Evolutionary conservation across 2,888 invertebrate genomes (phyloP), one percentile per base, ranked within the genome.

Genomic region (Smittia aterrima): DNA sequence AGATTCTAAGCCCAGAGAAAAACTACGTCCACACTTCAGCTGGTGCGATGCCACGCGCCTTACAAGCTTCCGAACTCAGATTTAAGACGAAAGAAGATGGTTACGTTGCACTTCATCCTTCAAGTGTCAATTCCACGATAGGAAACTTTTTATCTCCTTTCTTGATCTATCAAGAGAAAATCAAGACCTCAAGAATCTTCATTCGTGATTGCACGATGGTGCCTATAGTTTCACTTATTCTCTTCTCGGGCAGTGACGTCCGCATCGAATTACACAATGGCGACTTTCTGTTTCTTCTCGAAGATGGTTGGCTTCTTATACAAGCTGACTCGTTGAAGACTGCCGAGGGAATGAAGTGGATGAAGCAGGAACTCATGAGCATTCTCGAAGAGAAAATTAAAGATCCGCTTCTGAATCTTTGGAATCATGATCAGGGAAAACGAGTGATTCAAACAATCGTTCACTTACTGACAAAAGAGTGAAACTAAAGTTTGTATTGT

Each of bases 351-450:
- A 84, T 93, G 68, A 91, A 93, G 83, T 89, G 90, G 71, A 88
- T 95, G 78, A 85, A 93, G 77, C 84, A 85, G 7, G 93, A 95
- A 80, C 82, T 95, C 27, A 87, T 91, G 75, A 88, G 89, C 78
- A 84, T 95, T 76, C 82, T 95, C 75, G 92, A 93, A 81, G 89
- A 92, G 79, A 95, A 94, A 84, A 94, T 95, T 77, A 88, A 89
- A 77, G 91, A 92, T 80, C 94, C 95, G 0, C 85, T 90, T 75
- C 83, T 92, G 66, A 90, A 92, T 83, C 81, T 93, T 54, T 79
- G 90, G 67, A 88, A 91, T 79, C 89, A 92, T 79, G 88, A 90
- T 74, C 90, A 89, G 79, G 91, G 92, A 20, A 90, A 88, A 78
- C 87, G 86, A 79, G 90, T 93, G 75, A 92, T 93, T 77, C 86